Evolutionary conservation across 2,797 vertebrate genomes (phyloP).

Genomic region (Sparus aurata): DNA sequence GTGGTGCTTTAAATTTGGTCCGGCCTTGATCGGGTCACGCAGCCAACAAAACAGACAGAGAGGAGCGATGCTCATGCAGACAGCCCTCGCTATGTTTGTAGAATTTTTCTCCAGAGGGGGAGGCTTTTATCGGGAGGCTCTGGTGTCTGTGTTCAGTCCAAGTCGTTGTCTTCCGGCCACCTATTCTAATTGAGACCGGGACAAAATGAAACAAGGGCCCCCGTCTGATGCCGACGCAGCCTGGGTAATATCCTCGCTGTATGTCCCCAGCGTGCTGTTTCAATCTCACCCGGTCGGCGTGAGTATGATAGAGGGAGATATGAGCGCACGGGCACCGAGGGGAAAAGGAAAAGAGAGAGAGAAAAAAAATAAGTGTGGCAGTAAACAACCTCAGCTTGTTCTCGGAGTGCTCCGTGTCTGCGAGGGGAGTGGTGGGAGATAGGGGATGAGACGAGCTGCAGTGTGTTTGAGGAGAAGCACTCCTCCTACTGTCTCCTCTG

Average conservation of each 20-base stretch:
- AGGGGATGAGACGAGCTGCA: constrained; percentile 56
- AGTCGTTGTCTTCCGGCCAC: constrained; percentile 41
- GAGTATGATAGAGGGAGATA: constrained; percentile 66
- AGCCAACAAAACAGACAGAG: constrained; percentile 27
- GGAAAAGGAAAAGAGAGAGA: background rate
- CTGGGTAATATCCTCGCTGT: constrained; percentile 68
- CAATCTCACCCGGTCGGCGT: constrained; percentile 65
- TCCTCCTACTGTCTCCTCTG: constrained; percentile 64
- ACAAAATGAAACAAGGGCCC: constrained; percentile 57
- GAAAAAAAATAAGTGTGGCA: constrained; percentile 9
- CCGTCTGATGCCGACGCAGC: constrained; percentile 56
- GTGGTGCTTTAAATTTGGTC: constrained; percentile 59
- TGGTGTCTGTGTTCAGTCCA: constrained; percentile 32
- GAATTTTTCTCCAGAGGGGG: constrained; percentile 34
- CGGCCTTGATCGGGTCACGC: constrained; percentile 57
- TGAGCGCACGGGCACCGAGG: constrained; percentile 41
- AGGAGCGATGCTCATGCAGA: constrained; percentile 16
- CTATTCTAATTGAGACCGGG: constrained; percentile 66
- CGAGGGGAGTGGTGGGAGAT: constrained; percentile 33
- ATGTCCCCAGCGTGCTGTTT: constrained; percentile 61
- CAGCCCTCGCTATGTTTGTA: constrained; percentile 25
- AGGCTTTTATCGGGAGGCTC: constrained; percentile 55
- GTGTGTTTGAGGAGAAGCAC: constrained; percentile 66
- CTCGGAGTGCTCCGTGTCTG: constrained; percentile 42
- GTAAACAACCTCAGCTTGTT: constrained; percentile 75